Evolutionary conservation across 2,797 vertebrate species (phyloP), one percentile per base, ranked within the genome.

Genomic region (Channa striata): DNA sequence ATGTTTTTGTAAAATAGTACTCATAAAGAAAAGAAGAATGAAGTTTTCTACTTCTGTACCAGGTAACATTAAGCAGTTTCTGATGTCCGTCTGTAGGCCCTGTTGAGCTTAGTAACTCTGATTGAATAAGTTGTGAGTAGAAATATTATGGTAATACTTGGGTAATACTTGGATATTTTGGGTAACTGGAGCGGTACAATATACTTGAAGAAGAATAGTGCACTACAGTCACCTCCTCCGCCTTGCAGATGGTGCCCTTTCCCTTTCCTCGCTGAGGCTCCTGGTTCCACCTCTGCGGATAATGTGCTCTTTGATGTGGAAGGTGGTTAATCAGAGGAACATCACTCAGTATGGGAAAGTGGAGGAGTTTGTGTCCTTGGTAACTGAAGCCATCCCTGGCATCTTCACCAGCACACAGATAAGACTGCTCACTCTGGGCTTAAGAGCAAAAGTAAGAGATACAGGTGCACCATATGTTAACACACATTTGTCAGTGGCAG

Each of bases 281-380:
- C 70, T 91, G 61, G 78, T 88, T 37, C 87, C 92, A 13, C 88
- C 88, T 13, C 42, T 93, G 52, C 73, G 86, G 33, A 9, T 91
- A 44, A 82, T 88, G 65, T 88, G 87, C 1, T 90, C 89, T 2
- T 71, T 84, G 47, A 82, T 92, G 80, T 93, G 90, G 90, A 85
- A 85, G 39, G 66, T 74, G 39, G 72, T 90, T 20, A 70, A 19
- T 39, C 77, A 82, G 42, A 89, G 78, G 43, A 83, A 82, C 43
- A 33, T 82, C 1, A 53, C 72, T 42, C 87, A 84, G 62, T 92
- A 91, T 52, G 82, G 84, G 61, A 89, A 83, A 64, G 82, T 91
- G 36, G 89, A 88, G 33, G 83, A 89, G 73, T 92, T 92, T 68
- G 85, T 92, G 6, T 83, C 83, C 3, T 16, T 91, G 50, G 86